phyloP scores from a whole-genome alignment of 2,888 invertebrate species.

The Oxyteleia sp. region DNA sequence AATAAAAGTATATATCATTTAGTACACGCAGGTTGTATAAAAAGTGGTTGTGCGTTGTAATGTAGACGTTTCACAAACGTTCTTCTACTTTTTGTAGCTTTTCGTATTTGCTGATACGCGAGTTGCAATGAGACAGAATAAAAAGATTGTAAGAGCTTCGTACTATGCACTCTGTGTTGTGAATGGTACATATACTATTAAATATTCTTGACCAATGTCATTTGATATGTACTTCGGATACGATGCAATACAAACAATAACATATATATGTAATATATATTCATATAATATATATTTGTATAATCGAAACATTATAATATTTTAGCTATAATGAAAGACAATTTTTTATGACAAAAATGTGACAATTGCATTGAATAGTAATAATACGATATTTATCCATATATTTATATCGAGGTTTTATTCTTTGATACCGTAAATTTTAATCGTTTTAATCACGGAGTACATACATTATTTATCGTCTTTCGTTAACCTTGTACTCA shows the following conservation, averaged over 20 bases:
- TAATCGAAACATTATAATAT: conserved; percentile 87
- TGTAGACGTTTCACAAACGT: conserved; percentile 83
- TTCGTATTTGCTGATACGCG: conserved; percentile 74
- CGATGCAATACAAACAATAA: conserved; percentile 78
- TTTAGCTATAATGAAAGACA: conserved; percentile 87
- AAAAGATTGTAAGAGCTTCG: conserved; percentile 85
- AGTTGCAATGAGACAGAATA: conserved; percentile 77
- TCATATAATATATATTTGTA: conserved; percentile 86
- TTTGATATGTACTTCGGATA: conserved; percentile 74
- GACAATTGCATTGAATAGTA: conserved; percentile 79
- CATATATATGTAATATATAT: conserved; percentile 79
- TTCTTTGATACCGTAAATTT: conserved; percentile 77
- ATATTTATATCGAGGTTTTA: conserved; percentile 80
- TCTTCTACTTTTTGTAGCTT: conserved; percentile 68
- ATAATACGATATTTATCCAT: conserved; percentile 83
- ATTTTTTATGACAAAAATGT: conserved; percentile 79
- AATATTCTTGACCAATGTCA: conserved; percentile 68
- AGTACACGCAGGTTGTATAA: conserved; percentile 85
- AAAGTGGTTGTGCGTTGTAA: conserved; percentile 87
- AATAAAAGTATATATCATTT: conserved; percentile 71
- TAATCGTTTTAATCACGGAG: too few species aligned
- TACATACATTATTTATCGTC: too few species aligned
- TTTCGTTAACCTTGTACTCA: too few species aligned
- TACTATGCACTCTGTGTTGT: conserved; percentile 88
- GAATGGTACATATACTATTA: conserved; percentile 83